These are phyloP conservation scores for Cynopterus brachyotis DNA, from an alignment of 2,113 vertebrate genomes.

Conservation along the genomic window DNA sequence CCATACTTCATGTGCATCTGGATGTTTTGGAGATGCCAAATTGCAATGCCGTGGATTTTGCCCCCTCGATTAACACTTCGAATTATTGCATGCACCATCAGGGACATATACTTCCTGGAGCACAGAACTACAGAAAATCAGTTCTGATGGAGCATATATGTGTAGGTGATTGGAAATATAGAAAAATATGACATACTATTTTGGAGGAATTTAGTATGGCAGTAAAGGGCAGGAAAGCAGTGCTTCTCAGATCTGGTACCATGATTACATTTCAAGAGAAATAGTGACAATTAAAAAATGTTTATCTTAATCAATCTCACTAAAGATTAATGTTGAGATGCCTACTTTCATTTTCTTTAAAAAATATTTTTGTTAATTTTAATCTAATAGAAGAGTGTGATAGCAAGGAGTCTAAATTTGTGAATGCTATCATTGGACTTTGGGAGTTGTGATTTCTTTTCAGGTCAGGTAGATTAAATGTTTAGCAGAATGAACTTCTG, in stretches of 20 bases:
- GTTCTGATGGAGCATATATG: not conserved
- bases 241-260: not conserved
- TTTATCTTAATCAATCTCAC: not conserved
- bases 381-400: not conserved
- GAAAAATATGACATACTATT: not conserved
- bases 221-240: not conserved
- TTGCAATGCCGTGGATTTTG: not conserved
- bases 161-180: not conserved
- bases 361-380: not conserved
- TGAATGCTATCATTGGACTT: not conserved
- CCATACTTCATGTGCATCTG: not conserved
- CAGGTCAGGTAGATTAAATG: not conserved
- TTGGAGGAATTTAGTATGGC: not conserved
- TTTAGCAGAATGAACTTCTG: constrained; percentile 1
- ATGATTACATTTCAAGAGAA: not conserved
- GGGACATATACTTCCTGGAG: not conserved
- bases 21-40: not conserved
- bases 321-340: not conserved
- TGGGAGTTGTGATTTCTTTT: not conserved
- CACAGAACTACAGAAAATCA: not conserved
- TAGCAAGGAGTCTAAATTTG: not conserved
- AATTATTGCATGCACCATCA: not conserved
- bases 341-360: not conserved
- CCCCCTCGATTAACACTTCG: not conserved
- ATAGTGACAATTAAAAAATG: not conserved